A percentile compares a stretch with the other conserved stretches of the same genome.
These are phyloP conservation scores for Achlya flavicornis DNA, from an alignment of 2,888 invertebrate genomes.

Conservation along the genomic window DNA sequence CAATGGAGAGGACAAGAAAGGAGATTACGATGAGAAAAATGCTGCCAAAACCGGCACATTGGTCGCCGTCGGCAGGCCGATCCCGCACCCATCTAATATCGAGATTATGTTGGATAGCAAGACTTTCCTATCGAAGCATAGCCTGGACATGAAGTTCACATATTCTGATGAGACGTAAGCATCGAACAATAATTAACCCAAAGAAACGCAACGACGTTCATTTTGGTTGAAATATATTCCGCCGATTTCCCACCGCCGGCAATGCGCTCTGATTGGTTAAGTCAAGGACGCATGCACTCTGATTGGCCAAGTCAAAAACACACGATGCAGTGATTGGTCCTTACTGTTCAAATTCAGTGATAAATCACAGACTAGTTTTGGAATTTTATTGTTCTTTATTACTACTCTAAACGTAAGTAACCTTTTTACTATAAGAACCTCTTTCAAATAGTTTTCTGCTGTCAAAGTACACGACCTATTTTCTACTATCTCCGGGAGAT, in stretches of 20 bases:
- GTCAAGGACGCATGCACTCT: too few relatives aligned
- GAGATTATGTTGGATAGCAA: constrained; percentile 94
- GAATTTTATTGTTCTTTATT: too few relatives aligned
- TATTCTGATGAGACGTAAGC: constrained; percentile 98
- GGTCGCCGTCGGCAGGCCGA: constrained; percentile 90
- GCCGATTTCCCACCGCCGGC: too few relatives aligned
- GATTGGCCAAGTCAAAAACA: too few relatives aligned
- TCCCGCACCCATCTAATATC: constrained; percentile 95
- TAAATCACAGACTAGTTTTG: too few relatives aligned
- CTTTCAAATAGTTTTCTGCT: constrained; percentile 8
- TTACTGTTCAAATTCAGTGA: too few relatives aligned
- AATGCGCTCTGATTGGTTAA: too few relatives aligned
- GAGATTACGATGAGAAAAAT: constrained; percentile 47
- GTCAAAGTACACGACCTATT: constrained; percentile 18
- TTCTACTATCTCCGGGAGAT: constrained; percentile 50
- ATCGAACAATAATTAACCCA: too few relatives aligned
- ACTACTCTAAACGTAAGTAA: constrained; percentile 93
- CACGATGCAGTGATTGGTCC: too few relatives aligned
- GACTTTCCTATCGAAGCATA: constrained; percentile 96
- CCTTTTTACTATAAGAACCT: constrained; percentile 16
- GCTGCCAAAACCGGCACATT: constrained; percentile 78
- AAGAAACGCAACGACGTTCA: too few relatives aligned
- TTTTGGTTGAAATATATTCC: too few relatives aligned
- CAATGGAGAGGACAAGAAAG: constrained; percentile 64
- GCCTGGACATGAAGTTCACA: constrained; percentile 96